Percentiles rank a stretch among this genome's conserved stretches.
These are phyloP conservation scores for Scomber scombrus DNA, from an alignment of 2,113 vertebrate genomes.

Conservation along the genomic window DNA sequence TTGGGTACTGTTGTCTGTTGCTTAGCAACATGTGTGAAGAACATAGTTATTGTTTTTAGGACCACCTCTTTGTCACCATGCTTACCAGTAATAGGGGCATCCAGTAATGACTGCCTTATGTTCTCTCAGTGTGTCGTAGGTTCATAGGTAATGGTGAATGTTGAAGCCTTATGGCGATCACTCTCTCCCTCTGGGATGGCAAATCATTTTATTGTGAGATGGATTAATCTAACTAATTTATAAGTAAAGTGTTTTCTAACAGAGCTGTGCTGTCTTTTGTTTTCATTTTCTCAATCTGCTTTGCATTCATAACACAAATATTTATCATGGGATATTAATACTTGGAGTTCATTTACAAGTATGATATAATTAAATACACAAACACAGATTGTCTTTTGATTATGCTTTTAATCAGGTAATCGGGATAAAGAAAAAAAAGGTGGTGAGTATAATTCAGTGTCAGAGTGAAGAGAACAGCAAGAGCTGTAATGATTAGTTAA, in stretches of 20 bases:
- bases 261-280: conserved; percentile 39
- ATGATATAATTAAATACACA: conserved; percentile 16
- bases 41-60: conserved; percentile 70
- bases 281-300: background rate
- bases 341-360: background rate
- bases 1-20: conserved; percentile 76
- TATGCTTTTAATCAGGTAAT: conserved; percentile 76
- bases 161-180: conserved; percentile 61
- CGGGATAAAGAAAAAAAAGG: background rate
- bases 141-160: conserved; percentile 70
- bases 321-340: background rate
- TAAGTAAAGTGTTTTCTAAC: conserved; percentile 83
- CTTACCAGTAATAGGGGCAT: conserved; percentile 62
- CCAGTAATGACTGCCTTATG: conserved; percentile 69
- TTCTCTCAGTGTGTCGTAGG: conserved; percentile 71
- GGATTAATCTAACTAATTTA: conserved; percentile 75
- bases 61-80: conserved; percentile 64
- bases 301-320: background rate
- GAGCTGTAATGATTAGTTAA: conserved; percentile 1
- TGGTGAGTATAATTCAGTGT: conserved; percentile 2
- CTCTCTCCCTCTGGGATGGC: conserved; percentile 59
- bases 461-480: background rate
- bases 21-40: conserved; percentile 74
- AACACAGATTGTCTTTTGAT: conserved; percentile 59
- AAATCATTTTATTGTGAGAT: conserved; percentile 76